phyloP scores from a whole-genome alignment of 37 sponge, comb jelly and placozoan species.

The Petrosia ficiformis region DNA sequence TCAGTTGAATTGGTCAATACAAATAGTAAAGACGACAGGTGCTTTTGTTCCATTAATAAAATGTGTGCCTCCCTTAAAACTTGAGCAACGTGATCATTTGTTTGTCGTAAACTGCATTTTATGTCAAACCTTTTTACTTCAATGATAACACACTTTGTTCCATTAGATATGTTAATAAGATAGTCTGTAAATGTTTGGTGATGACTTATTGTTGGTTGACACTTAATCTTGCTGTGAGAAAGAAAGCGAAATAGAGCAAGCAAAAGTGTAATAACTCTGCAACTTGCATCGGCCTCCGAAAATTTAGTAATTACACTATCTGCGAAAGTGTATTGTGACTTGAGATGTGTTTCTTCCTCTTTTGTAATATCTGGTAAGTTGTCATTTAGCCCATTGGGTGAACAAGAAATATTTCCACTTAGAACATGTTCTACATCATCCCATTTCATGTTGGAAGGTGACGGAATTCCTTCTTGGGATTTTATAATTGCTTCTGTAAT shows the following conservation, averaged over 20 bases:
- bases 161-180: background rate
- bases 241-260: background rate
- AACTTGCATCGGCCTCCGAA: background rate
- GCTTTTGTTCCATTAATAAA: background rate
- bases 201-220: background rate
- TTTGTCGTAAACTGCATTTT: background rate
- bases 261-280: background rate
- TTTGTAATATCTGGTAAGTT: background rate
- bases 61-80: background rate
- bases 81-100: background rate
- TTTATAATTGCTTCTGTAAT: background rate
- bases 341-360: background rate
- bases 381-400: background rate
- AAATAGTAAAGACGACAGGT: background rate
- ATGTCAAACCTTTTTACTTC: background rate
- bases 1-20: background rate
- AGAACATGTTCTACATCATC: background rate
- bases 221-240: background rate
- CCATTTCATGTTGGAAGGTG: background rate
- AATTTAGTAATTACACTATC: background rate
- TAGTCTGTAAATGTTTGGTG: background rate
- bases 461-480: background rate
- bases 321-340: background rate
- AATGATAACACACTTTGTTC: background rate
- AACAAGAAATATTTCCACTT: background rate